These are phyloP conservation scores for Sciurus carolinensis DNA, from an alignment of 2,797 vertebrate genomes.

Conservation along the genomic window DNA sequence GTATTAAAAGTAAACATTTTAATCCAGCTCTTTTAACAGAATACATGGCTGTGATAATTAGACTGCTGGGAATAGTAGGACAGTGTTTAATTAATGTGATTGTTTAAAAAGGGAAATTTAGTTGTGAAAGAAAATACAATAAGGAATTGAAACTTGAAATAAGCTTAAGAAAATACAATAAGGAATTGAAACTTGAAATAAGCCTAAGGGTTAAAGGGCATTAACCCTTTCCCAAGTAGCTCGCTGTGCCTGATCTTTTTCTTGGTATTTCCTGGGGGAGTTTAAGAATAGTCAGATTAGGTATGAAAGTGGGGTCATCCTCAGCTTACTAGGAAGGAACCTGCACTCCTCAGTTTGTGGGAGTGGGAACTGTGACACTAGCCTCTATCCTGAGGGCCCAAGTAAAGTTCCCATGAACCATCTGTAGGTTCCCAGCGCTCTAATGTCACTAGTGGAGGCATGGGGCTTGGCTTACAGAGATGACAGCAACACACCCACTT, in stretches of 20 bases:
- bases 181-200: not conserved
- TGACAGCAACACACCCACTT: rapidly evolving
- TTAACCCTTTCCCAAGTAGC: not conserved
- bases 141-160: slow-evolving; percentile 5
- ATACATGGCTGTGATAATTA: slow-evolving; percentile 14
- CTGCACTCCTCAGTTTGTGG: not conserved
- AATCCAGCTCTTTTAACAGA: slow-evolving; percentile 36
- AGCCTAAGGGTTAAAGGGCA: not conserved
- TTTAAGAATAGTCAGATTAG: not conserved
- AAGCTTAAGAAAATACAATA: not conserved
- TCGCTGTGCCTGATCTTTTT: not conserved
- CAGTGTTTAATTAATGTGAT: not conserved
- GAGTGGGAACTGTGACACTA: not conserved
- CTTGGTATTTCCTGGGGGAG: not conserved
- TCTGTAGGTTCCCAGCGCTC: not conserved
- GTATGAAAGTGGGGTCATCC: not conserved
- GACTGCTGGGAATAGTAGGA: not conserved
- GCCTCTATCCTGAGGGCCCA: not conserved
- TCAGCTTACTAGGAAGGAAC: not conserved
- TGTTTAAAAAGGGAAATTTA: slow-evolving; percentile 33
- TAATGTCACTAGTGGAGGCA: not conserved
- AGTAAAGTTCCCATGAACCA: not conserved
- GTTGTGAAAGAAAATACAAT: slow-evolving; percentile 14
- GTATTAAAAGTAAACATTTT: not conserved
- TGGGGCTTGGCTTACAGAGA: not conserved